These are phyloP conservation scores for Sphaerophoria rueppellii DNA, from an alignment of 2,888 invertebrate species.

Conservation along the genomic window DNA sequence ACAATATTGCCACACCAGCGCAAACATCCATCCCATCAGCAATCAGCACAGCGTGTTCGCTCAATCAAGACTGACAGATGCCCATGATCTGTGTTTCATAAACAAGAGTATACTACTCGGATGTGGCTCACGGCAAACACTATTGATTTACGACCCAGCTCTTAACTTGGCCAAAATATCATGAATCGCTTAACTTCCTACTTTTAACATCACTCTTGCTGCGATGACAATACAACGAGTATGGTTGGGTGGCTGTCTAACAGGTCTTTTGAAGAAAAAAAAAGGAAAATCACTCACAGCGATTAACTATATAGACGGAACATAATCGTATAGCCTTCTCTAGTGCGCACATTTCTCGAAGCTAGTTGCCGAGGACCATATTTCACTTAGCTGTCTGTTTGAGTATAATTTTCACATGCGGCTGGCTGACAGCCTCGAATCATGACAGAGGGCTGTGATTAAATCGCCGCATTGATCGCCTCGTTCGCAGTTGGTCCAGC, in stretches of 20 bases:
- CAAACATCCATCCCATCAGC: slow-evolving; percentile 46
- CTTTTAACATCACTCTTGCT: slow-evolving; percentile 53
- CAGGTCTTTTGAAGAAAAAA: slow-evolving; percentile 10
- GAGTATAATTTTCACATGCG: slow-evolving; percentile 74
- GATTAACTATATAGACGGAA: slow-evolving; percentile 29
- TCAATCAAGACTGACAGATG: slow-evolving; percentile 68
- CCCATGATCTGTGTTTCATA: slow-evolving; percentile 48
- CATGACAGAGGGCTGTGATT: slow-evolving; percentile 71
- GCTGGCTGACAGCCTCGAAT: slow-evolving; percentile 71
- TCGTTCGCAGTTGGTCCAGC: slow-evolving; percentile 17
- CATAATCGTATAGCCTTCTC: slow-evolving; percentile 34
- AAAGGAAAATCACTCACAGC: slow-evolving; percentile 42
- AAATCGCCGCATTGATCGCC: slow-evolving; percentile 58
- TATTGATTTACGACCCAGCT: slow-evolving; percentile 67
- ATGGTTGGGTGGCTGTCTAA: slow-evolving; percentile 20
- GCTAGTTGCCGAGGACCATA: slow-evolving; percentile 64
- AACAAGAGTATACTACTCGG: slow-evolving; percentile 47
- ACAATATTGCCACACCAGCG: slow-evolving; percentile 34
- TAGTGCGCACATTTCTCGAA: slow-evolving; percentile 44
- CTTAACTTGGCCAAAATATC: slow-evolving; percentile 62
- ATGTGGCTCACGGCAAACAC: slow-evolving; percentile 58
- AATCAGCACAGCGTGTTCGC: slow-evolving; percentile 54
- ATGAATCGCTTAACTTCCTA: slow-evolving; percentile 57
- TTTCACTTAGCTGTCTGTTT: slow-evolving; percentile 73
- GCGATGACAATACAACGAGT: slow-evolving; percentile 60